Evolutionary conservation across 2,888 invertebrate genomes (phyloP).

Genomic region (Eupelmus urozonus): DNA sequence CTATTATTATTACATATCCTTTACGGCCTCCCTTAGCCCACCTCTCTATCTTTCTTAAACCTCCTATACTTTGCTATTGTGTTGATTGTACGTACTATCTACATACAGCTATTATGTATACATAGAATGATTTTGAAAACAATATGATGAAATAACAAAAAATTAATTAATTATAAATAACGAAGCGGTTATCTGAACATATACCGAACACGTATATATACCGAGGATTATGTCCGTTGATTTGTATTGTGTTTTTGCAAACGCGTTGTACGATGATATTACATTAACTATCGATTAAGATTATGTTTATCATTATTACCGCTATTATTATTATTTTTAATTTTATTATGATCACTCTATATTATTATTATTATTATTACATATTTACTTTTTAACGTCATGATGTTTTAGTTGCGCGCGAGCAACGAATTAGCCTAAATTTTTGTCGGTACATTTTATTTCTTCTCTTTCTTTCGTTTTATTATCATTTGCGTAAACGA

Average conservation of each 20-base stretch:
- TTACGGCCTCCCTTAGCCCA: neutral
- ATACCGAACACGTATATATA: conserved; percentile 50
- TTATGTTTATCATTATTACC: conserved; percentile 24
- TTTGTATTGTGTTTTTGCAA: conserved; percentile 59
- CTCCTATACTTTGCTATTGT: conserved; percentile 42
- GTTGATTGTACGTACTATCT: conserved; percentile 59
- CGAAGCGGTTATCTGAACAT: conserved; percentile 34
- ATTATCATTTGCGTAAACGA: conserved; percentile 11
- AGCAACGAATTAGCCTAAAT: conserved; percentile 49
- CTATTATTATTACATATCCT: conserved; percentile 41
- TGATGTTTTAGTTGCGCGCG: conserved; percentile 42
- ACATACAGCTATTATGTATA: conserved; percentile 57
- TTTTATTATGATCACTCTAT: conserved; percentile 13
- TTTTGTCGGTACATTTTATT: conserved; percentile 44
- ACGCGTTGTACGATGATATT: conserved; percentile 63
- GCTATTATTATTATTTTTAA: conserved; percentile 16
- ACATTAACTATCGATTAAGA: conserved; percentile 53
- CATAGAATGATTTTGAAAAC: conserved; percentile 52
- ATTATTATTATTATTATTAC: conserved; percentile 26
- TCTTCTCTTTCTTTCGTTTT: conserved; percentile 43
- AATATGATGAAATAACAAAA: conserved; percentile 45
- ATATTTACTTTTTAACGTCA: conserved; percentile 15
- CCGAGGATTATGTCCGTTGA: conserved; percentile 2
- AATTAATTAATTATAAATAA: conserved; percentile 55
- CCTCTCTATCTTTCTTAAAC: neutral